A percentile compares a stretch with the other conserved stretches of the same genome.
Conservation (phyloP, 2,113 vertebrate genomes). For the pig (Sus scrofa) region T2T-Sscrofa CM000821.6:23299001-23299500, state of each 20-base stretch:
- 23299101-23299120: no score
- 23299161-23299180: no score
- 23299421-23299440: background rate
- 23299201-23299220: no score
- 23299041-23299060: background rate
- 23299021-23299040: background rate
- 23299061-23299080: background rate
- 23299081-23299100: background rate
- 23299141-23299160: no score
- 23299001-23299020: background rate
- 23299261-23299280: background rate
- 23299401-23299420: background rate
- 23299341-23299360: background rate
- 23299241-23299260: background rate
- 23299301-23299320: background rate
- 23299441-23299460: background rate
- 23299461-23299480: background rate
- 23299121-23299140: no score
- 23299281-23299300: background rate
- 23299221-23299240: no score
- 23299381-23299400: background rate
- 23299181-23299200: no score
- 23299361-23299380: background rate
- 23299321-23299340: background rate
- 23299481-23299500: background rate